Percentiles rank a stretch among this genome's conserved stretches.
Conservation (phyloP, 1,140 invertebrate genomes). For the Forficula auricularia region DNA sequence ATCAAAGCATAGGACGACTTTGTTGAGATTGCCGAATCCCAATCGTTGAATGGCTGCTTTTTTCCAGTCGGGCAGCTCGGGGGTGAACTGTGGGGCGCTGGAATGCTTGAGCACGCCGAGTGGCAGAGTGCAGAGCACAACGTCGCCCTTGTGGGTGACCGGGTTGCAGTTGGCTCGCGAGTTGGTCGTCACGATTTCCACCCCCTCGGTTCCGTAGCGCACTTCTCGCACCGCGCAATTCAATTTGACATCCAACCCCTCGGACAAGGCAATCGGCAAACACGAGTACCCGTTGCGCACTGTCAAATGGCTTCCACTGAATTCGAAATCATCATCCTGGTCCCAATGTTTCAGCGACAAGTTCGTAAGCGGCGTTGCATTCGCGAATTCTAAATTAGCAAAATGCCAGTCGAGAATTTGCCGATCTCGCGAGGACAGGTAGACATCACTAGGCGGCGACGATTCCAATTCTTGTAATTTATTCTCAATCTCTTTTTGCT, state of each 20-base stretch:
- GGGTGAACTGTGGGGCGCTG: conserved; percentile 77
- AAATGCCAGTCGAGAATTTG: conserved; percentile 55
- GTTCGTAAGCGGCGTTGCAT: conserved; percentile 39
- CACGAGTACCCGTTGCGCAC: conserved; percentile 94
- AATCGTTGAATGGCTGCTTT: conserved; percentile 75
- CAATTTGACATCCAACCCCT: conserved; percentile 84
- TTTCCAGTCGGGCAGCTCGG: conserved; percentile 93
- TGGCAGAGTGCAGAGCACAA: conserved; percentile 89
- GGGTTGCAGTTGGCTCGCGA: conserved; percentile 45
- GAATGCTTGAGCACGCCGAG: conserved; percentile 83
- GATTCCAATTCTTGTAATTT: conserved; percentile 36
- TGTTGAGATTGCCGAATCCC: conserved; percentile 95
- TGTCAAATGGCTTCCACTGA: conserved; percentile 33
- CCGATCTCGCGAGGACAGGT: conserved; percentile 40
- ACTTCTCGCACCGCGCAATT: conserved; percentile 78
- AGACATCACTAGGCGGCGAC: conserved; percentile 38
- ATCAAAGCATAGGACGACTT: conserved; percentile 94
- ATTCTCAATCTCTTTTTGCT: conserved; percentile 37
- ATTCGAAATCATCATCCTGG: conserved; percentile 49
- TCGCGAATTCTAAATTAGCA: conserved; percentile 51
- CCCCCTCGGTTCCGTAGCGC: conserved; percentile 54
- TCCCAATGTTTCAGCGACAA: conserved; percentile 49
- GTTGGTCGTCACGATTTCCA: conserved; percentile 63
- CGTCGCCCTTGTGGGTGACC: conserved; percentile 64
- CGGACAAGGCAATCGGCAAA: conserved; percentile 81